Percentiles rank a stretch among this genome's conserved stretches.
phyloP scores from a whole-genome alignment of 2,113 vertebrate species.

The Dasyprocta punctata region DNA sequence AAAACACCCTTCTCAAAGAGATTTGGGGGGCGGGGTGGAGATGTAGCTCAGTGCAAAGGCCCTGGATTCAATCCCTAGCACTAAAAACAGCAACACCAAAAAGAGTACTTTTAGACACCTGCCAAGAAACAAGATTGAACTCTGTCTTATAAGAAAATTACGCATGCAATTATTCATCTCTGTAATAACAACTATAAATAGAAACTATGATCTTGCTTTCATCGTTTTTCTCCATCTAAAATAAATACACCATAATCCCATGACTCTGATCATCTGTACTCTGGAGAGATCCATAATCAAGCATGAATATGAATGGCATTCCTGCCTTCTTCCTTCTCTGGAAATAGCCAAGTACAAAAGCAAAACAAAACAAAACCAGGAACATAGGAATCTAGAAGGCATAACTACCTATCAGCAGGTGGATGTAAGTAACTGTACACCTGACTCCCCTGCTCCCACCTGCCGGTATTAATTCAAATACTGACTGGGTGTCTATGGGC shows the following conservation, averaged over 20 bases:
- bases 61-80: not conserved
- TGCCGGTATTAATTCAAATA: not conserved
- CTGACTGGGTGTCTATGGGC: accelerated
- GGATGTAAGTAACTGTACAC: accelerated
- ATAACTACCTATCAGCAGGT: accelerated
- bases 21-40: too few species aligned
- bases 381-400: not conserved
- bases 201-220: not conserved
- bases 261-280: not conserved
- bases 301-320: not conserved
- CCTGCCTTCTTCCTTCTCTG: not conserved
- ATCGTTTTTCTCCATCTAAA: not conserved
- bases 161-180: not conserved
- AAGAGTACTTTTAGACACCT: not conserved
- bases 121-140: not conserved
- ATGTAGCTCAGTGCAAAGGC: not conserved
- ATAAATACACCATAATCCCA: not conserved
- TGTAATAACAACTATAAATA: not conserved
- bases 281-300: not conserved
- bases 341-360: not conserved
- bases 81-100: not conserved
- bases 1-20: not conserved
- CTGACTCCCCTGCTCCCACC: not conserved
- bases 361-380: not conserved
- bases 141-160: not conserved